Evolutionary conservation across 2,113 vertebrate species (phyloP), one percentile per base, ranked within the genome.

Genomic region (Zingel zingel): DNA sequence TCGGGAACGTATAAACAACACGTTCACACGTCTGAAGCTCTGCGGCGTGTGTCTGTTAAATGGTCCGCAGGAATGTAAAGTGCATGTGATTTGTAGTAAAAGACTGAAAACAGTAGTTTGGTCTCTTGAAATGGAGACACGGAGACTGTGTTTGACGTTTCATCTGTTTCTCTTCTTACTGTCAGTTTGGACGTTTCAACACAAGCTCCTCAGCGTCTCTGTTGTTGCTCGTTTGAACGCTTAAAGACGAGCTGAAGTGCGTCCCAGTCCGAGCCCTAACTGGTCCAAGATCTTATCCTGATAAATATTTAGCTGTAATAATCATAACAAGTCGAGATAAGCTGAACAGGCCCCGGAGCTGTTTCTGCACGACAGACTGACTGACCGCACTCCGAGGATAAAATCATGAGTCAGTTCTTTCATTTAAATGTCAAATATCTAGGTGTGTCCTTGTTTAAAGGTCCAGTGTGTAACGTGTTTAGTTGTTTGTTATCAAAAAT

Each of bases 71-170:
- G 76, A 79, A 79, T 50, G 76, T 74, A 39, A 79, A 74, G 56
- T 8, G 3, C 15, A 45, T 51, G 75, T 68, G 69, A 84, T 84
- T 71, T 53, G 71, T 53, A 53, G 45, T 45, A 56, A 76, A 47
- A 25, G 36, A 62, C 14, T 71, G 64, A 47, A 57, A 48, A 23
- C 12, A 1, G 39, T 1, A 11, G 43, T 15, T 45, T 11, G 19
- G 3, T 63, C 33, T 9, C 15, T 36, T 51, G 33, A 61, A 19
- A 19, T 6, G 16, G 54, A 73, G 71, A 6, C 58, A 0, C 18
- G 14, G n/a, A 62, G 57, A 5, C 67, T n/a, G 13, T 25, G 21
- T 33, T 30, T 15, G 6, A 16, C 21, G 6, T 33, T 33, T 33
- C 33, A 6, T 33, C 33, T 33, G 2, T 39, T 39, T 36, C 3